These are phyloP conservation scores for Pteropus alecto DNA, from an alignment of 2,113 vertebrate species.

Conservation along the genomic window DNA sequence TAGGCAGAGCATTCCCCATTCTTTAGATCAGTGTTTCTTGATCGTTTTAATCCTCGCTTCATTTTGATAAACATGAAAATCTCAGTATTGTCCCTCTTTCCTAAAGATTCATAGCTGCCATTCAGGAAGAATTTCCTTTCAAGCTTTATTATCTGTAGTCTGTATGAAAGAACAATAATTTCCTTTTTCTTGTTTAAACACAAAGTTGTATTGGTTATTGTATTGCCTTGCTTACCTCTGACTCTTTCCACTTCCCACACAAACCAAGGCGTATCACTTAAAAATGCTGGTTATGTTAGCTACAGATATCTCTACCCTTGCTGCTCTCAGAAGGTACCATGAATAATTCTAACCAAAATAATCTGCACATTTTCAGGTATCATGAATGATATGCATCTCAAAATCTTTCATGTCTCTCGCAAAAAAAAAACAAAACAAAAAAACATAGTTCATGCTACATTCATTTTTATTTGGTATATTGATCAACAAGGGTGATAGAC, in stretches of 20 bases:
- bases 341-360: neutral
- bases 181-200: neutral
- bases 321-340: neutral
- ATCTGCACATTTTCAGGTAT: neutral
- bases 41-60: neutral
- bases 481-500: accelerated
- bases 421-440: neutral
- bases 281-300: neutral
- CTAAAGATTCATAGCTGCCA: neutral
- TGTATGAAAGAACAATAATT: neutral
- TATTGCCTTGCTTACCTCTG: neutral
- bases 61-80: neutral
- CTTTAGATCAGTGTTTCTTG: neutral
- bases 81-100: neutral
- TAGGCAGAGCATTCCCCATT: accelerated
- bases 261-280: accelerated
- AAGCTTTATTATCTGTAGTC: neutral
- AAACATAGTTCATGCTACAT: no score
- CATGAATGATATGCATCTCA: neutral
- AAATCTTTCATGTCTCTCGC: neutral
- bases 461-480: neutral
- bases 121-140: neutral
- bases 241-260: neutral
- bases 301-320: neutral
- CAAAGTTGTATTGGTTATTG: neutral